phyloP scores from a whole-genome alignment of 2,797 vertebrate species.

The Sebastes nivosus region DNA sequence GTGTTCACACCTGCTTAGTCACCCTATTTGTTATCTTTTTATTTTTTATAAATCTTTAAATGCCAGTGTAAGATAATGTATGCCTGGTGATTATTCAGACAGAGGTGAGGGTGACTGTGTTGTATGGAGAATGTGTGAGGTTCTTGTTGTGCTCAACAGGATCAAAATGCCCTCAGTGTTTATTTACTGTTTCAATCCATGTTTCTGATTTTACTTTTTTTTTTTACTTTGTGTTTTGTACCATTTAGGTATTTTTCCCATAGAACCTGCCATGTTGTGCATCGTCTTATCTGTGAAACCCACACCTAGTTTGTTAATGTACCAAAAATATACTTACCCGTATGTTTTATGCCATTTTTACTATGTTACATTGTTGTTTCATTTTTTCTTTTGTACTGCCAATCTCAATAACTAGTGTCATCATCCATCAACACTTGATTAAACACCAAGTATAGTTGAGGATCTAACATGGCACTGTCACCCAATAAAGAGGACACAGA shows the following conservation, averaged over 20 bases:
- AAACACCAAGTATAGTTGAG: background rate
- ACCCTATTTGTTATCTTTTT: slow-evolving; percentile 2
- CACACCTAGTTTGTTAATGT: slow-evolving; percentile 4
- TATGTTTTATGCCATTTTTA: slow-evolving; percentile 9
- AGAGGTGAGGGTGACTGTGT: background rate
- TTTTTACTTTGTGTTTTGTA: slow-evolving; percentile 15
- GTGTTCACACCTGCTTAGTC: slow-evolving; percentile 10
- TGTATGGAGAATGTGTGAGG: background rate
- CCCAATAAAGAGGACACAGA: slow-evolving; percentile 54
- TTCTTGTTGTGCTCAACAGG: background rate
- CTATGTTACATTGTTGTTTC: background rate
- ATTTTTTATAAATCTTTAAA: background rate
- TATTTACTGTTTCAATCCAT: slow-evolving; percentile 2
- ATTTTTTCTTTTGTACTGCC: slow-evolving; percentile 14
- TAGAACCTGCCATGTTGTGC: background rate
- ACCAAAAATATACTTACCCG: slow-evolving; percentile 27
- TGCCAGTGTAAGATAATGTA: background rate
- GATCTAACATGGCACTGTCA: slow-evolving; percentile 16
- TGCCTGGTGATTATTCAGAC: slow-evolving; percentile 1
- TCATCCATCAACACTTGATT: slow-evolving; percentile 2
- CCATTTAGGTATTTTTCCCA: background rate
- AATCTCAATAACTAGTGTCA: background rate
- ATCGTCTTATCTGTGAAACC: background rate
- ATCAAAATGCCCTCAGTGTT: slow-evolving; percentile 12
- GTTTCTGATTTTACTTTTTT: background rate